Evolutionary conservation across 1,140 invertebrate species (phyloP).

Genomic region (Formica exsecta): DNA sequence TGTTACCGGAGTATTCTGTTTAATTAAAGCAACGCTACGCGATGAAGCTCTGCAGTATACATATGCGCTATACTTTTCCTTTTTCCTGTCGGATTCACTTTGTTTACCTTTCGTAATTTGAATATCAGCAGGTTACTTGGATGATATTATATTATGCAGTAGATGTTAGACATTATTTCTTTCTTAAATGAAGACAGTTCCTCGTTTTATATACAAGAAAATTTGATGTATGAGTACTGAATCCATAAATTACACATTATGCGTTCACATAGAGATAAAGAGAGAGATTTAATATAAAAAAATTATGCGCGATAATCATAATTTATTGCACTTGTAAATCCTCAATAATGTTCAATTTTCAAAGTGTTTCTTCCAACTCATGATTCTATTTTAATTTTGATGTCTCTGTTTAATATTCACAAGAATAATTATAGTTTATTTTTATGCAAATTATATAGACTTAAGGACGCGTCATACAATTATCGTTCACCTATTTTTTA

Average conservation of each 20-base stretch:
- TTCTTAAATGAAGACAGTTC: background rate
- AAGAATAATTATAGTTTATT: background rate
- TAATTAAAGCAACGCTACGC: constrained; percentile 35
- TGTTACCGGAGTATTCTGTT: background rate
- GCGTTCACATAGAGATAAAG: background rate
- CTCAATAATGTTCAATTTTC: background rate
- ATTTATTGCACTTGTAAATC: background rate
- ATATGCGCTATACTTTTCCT: background rate
- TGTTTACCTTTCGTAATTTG: background rate
- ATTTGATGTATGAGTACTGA: constrained; percentile 19
- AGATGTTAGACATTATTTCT: background rate
- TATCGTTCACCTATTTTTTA: constrained; percentile 26
- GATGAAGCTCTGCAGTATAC: background rate
- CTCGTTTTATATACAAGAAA: background rate
- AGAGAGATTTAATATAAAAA: constrained; percentile 1
- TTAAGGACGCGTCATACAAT: constrained; percentile 5
- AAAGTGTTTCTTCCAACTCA: background rate
- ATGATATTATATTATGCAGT: background rate
- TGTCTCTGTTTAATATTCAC: constrained; percentile 20
- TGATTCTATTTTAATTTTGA: background rate
- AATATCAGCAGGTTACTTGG: background rate
- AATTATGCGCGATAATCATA: background rate
- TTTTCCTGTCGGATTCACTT: constrained; percentile 17
- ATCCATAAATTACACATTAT: background rate
- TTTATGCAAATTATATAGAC: background rate